Percentiles rank a stretch among this genome's conserved stretches.
phyloP scores from a whole-genome alignment of 2,888 invertebrate genomes.

The Prosapia bicincta region DNA sequence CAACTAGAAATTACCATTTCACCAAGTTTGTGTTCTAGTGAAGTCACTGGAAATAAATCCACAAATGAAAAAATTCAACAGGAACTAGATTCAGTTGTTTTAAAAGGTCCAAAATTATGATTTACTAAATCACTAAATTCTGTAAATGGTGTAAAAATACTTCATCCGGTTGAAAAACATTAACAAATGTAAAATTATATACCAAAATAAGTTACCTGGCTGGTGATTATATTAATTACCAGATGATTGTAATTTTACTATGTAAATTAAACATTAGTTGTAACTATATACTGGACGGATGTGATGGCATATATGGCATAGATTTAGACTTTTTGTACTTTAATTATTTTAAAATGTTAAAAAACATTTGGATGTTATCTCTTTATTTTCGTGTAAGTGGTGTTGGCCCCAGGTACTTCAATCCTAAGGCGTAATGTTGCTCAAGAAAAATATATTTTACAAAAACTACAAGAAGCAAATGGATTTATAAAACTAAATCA shows the following conservation, averaged over 20 bases:
- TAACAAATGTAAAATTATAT: neutral
- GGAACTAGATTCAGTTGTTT: neutral
- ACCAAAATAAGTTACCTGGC: neutral
- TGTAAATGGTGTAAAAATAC: neutral
- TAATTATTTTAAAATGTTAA: too few species aligned
- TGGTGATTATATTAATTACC: neutral
- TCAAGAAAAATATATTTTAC: neutral
- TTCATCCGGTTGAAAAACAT: neutral
- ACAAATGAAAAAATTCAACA: too few species aligned
- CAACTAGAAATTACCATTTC: neutral
- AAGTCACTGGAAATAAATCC: too few species aligned
- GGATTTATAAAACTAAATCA: neutral
- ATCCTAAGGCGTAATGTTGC: neutral
- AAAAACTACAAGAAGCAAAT: neutral
- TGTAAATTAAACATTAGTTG: neutral
- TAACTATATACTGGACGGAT: too few species aligned
- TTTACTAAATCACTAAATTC: neutral
- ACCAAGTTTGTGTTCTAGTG: neutral
- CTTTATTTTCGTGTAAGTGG: too few species aligned
- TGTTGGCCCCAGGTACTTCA: neutral
- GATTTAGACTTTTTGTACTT: neutral
- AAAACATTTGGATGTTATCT: too few species aligned
- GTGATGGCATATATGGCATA: neutral
- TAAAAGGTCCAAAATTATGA: neutral
- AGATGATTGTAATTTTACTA: neutral